phyloP scores from a whole-genome alignment of 2,888 invertebrate genomes.

The Philhelius pedissequus region DNA sequence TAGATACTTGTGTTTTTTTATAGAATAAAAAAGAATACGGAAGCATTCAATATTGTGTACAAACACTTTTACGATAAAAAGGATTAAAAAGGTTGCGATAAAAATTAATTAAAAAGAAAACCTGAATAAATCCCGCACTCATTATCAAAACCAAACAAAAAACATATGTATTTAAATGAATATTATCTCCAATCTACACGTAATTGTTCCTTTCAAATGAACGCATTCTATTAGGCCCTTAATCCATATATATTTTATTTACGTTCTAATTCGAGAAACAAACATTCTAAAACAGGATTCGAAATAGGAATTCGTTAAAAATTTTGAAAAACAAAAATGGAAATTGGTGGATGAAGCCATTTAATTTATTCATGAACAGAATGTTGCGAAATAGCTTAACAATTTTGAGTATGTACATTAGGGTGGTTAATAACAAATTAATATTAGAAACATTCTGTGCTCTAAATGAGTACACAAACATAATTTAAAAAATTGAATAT shows the following conservation, averaged over 20 bases:
- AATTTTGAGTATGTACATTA: too few species aligned
- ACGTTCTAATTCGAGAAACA: background rate
- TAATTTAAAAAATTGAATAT: too few species aligned
- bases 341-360: too few species aligned
- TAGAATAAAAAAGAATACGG: background rate
- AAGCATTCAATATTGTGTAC: background rate
- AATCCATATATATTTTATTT: background rate
- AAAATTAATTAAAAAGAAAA: slow-evolving; percentile 3
- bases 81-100: background rate
- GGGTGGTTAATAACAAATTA: too few species aligned
- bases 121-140: background rate
- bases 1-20: background rate
- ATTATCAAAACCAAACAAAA: background rate
- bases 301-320: too few species aligned
- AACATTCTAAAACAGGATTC: background rate
- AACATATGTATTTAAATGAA: background rate
- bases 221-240: background rate
- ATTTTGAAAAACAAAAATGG: too few species aligned
- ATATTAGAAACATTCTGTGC: too few species aligned
- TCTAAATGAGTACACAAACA: too few species aligned
- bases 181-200: background rate
- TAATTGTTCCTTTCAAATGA: background rate
- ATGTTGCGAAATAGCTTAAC: too few species aligned
- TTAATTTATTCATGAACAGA: too few species aligned
- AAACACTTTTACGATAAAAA: background rate